Percentiles rank a stretch among this genome's conserved stretches.
phyloP scores from a whole-genome alignment of 2,113 vertebrate genomes.

The Colinus virginianus region DNA sequence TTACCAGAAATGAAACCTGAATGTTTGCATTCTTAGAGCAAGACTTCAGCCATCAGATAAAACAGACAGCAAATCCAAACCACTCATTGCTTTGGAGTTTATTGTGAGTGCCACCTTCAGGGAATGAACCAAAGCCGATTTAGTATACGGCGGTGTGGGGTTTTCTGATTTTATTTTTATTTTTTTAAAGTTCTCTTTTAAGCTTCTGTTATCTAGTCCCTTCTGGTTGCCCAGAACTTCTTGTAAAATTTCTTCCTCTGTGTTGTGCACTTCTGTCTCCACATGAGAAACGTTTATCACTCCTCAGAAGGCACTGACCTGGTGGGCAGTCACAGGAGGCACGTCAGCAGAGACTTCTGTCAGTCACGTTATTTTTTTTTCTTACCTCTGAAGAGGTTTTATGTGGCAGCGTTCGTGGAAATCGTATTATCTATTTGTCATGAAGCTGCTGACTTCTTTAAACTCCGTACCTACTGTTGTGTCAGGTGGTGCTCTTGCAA shows the following conservation, averaged over 20 bases:
- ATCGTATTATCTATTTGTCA: not conserved
- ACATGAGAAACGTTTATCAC: not conserved
- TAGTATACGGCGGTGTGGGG: not conserved
- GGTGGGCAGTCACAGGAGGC: not conserved
- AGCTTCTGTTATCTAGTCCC: not conserved
- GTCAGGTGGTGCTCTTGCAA: not conserved
- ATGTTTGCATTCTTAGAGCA: constrained; percentile 32
- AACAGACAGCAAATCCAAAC: constrained; percentile 64
- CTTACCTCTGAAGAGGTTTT: not conserved
- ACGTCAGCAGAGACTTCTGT: not conserved
- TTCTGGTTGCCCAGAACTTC: not conserved
- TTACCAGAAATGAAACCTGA: constrained; percentile 4
- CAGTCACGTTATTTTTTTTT: not conserved
- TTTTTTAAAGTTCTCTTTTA: constrained; percentile 18
- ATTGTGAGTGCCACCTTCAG: constrained; percentile 37
- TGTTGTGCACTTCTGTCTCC: not conserved
- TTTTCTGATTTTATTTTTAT: not conserved
- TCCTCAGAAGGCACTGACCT: not conserved
- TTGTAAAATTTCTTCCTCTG: not conserved
- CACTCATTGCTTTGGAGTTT: constrained; percentile 36
- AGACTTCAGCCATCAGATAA: constrained; percentile 52
- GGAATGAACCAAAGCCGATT: constrained; percentile 24
- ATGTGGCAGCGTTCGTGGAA: not conserved
- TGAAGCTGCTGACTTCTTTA: not conserved
- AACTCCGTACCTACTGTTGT: not conserved